A percentile compares a stretch with the other conserved stretches of the same genome.
Conservation (phyloP, 1,140 invertebrate species). For the Conopomorpha cramerella region DNA sequence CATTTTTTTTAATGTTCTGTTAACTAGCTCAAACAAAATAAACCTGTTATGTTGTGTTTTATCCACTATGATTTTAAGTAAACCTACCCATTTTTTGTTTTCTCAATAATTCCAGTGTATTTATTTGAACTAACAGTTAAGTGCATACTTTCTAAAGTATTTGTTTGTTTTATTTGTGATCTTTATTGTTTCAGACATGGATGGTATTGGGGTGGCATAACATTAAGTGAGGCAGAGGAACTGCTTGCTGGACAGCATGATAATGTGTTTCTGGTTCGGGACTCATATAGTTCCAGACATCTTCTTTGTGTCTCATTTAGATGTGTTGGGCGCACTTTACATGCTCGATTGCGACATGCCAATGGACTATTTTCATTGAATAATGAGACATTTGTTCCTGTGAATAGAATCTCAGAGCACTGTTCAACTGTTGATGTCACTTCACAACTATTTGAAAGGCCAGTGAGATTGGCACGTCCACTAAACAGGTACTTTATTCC, state of each 20-base stretch:
- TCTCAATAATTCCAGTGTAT: too few relatives aligned
- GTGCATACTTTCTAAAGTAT: too few relatives aligned
- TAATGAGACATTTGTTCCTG: constrained; percentile 54
- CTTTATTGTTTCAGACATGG: constrained; percentile 32
- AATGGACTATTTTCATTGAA: constrained; percentile 50
- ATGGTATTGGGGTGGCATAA: constrained; percentile 54
- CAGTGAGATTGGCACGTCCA: constrained; percentile 48
- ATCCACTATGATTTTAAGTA: too few relatives aligned
- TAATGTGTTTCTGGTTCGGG: constrained; percentile 49
- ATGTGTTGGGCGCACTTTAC: constrained; percentile 45
- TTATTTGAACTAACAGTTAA: too few relatives aligned
- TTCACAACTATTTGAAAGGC: constrained; percentile 50
- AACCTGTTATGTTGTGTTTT: too few relatives aligned
- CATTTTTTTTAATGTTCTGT: too few relatives aligned
- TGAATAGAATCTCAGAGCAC: constrained; percentile 48
- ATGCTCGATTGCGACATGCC: constrained; percentile 44
- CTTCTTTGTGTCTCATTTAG: constrained; percentile 51
- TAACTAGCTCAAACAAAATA: too few relatives aligned
- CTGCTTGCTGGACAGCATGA: constrained; percentile 49
- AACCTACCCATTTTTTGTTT: too few relatives aligned
- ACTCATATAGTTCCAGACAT: constrained; percentile 45
- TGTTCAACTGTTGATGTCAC: constrained; percentile 50
- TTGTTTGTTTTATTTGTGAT: constrained; percentile 2
- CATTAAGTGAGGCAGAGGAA: constrained; percentile 47
- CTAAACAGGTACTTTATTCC: constrained; percentile 34